A percentile compares a stretch with the other conserved stretches of the same genome.
Conservation (phyloP, 2,888 invertebrate species). For the Nezara viridula region DNA sequence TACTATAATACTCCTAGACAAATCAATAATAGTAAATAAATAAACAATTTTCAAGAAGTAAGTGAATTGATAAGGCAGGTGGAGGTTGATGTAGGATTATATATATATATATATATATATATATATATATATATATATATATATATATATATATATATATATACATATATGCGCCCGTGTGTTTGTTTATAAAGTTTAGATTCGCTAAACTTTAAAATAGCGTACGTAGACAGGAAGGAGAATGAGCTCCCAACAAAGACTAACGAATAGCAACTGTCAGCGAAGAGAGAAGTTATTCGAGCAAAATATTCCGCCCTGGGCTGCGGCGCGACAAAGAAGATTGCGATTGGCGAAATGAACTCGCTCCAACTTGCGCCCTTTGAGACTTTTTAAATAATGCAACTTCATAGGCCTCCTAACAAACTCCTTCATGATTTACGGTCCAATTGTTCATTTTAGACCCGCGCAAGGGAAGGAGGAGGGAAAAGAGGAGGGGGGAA, state of each 20-base stretch:
- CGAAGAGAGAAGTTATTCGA: not conserved
- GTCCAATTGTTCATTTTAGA: slow-evolving; percentile 34
- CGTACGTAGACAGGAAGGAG: not conserved
- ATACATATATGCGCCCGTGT: too few relatives aligned
- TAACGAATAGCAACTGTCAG: slow-evolving; percentile 33
- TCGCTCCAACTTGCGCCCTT: not conserved
- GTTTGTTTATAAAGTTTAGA: not conserved
- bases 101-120: too few relatives aligned
- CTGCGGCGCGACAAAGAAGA: not conserved
- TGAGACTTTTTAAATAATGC: slow-evolving; percentile 41
- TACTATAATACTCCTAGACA: too few relatives aligned
- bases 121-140: too few relatives aligned
- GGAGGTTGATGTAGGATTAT: too few relatives aligned
- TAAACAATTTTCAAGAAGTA: too few relatives aligned
- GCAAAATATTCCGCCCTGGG: slow-evolving; percentile 3
- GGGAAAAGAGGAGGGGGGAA: too few relatives aligned
- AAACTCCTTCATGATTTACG: slow-evolving; percentile 40
- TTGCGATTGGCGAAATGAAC: slow-evolving; percentile 33
- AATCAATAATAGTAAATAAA: too few relatives aligned
- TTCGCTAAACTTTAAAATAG: not conserved
- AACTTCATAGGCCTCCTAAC: slow-evolving; percentile 29
- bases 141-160: too few relatives aligned
- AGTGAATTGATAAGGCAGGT: too few relatives aligned
- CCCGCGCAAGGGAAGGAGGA: not conserved
- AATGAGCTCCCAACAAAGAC: not conserved